Conservation (phyloP, 1,140 invertebrate genomes). For the Meloidogyne floridensis region DNA sequence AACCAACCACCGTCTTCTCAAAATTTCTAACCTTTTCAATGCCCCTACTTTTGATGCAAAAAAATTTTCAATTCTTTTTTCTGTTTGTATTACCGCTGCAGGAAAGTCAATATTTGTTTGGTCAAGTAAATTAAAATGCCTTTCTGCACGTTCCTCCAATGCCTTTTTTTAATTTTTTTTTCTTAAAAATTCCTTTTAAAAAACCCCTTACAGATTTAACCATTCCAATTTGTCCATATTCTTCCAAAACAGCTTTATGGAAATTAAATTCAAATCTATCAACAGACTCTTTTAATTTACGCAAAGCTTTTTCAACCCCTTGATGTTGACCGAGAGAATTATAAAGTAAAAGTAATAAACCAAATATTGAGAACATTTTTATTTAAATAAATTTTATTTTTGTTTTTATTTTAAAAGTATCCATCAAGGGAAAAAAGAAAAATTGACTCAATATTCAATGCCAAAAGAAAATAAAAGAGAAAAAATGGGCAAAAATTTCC, state of each 20-base stretch:
- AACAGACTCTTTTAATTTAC: background rate
- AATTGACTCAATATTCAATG: too few relatives aligned
- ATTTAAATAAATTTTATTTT: background rate
- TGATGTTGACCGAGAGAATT: constrained; percentile 1
- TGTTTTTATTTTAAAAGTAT: too few relatives aligned
- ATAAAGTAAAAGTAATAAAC: constrained; percentile 10
- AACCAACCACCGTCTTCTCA: too few relatives aligned
- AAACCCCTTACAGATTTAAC: background rate
- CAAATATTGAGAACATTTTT: constrained; percentile 1
- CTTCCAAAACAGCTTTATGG: background rate
- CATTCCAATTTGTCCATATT: constrained; percentile 4
- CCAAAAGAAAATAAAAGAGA: too few relatives aligned
- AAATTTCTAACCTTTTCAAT: background rate
- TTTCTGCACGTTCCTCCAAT: background rate
- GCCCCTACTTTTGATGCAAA: background rate
- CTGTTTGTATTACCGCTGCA: background rate
- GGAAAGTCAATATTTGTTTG: constrained; percentile 4
- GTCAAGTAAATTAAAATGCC: background rate
- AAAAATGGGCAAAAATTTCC: too few relatives aligned
- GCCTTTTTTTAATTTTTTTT: background rate
- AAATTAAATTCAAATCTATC: constrained; percentile 10
- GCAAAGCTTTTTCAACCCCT: background rate
- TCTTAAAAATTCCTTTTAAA: background rate
- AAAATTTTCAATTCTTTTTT: background rate
- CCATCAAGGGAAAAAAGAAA: too few relatives aligned